Evolutionary conservation across 2,888 invertebrate species (phyloP).

Genomic region (Drosophila bunnanda): DNA sequence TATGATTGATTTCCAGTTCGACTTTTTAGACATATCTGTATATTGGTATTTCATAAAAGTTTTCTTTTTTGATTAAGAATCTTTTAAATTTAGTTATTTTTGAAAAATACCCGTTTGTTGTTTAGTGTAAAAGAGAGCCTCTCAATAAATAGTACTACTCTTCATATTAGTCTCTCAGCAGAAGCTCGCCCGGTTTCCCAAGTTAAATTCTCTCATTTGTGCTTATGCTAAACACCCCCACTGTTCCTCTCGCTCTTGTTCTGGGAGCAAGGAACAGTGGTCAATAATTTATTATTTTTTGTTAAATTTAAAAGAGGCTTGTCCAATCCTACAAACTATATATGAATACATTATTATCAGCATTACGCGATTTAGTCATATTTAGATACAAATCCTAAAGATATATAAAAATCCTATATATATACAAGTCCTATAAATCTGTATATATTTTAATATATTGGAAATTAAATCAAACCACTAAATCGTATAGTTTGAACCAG

Average conservation of each 20-base stretch:
- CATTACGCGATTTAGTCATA: not conserved
- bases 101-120: not conserved
- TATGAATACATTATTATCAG: not conserved
- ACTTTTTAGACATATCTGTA: too few relatives aligned
- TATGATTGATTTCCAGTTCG: too few relatives aligned
- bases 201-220: not conserved
- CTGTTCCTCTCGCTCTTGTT: too few relatives aligned
- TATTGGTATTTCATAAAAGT: too few relatives aligned
- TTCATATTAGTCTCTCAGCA: not conserved
- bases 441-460: not conserved
- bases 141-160: not conserved
- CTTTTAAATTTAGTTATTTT: not conserved
- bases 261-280: not conserved
- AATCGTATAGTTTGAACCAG: not conserved
- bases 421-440: too few relatives aligned
- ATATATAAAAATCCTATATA: too few relatives aligned
- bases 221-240: not conserved
- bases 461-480: not conserved
- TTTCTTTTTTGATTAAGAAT: too few relatives aligned
- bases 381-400: too few relatives aligned
- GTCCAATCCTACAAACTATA: not conserved
- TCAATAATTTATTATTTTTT: not conserved
- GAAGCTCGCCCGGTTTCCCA: too few relatives aligned
- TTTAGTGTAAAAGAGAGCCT: not conserved
- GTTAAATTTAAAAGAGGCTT: not conserved